Evolutionary conservation across 2,888 invertebrate species (phyloP), one percentile per base, ranked within the genome.

Genomic region (Laothoe populi): DNA sequence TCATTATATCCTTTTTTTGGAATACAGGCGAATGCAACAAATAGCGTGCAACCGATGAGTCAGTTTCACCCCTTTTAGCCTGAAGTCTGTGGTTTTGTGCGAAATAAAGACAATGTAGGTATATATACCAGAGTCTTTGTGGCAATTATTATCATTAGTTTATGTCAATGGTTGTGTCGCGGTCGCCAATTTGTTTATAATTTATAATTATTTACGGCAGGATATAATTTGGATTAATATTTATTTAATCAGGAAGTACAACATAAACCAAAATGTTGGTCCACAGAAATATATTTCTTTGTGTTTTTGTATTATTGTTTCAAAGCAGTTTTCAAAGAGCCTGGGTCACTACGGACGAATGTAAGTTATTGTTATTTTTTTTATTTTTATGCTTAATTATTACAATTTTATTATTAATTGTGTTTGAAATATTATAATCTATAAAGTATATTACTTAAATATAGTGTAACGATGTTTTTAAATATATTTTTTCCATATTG

Each of bases 331-430:
- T 57, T 46, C 64, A 64, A 66, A 65, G 59, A 8, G 10, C 58
- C 60, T 84, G 81, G 82, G 65, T 84, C 40, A 86, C 88, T 19
- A 88, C 88, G 0, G 90, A 90, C 65, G 90, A 90, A 70, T 74
- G 90, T 90, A 78, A 90, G 89, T 35, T 1, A 7, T 4, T 31
- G 31, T 2, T 35, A 19, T 44, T 7, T 78, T 49, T 13, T 35
- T 5, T 26, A 5, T 11, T 1, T 31, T 23, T 59, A 42, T 13
- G n/a, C n/a, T n/a, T n/a, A n/a, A n/a, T 40, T 40, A 40, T 31
- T 31, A 16, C 31, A 31, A 4, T 44, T 26, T 13, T 8, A 11
- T 2, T 0, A 24, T 24, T 8, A 46, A 4, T 11, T 4, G 8
- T 2, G 45, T 10, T 0, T 21, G 10, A 21, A 3, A 3, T 23